A percentile compares a stretch with the other conserved stretches of the same genome.
These are phyloP conservation scores for Polyploca ridens DNA, from an alignment of 2,888 invertebrate species.

Conservation along the genomic window DNA sequence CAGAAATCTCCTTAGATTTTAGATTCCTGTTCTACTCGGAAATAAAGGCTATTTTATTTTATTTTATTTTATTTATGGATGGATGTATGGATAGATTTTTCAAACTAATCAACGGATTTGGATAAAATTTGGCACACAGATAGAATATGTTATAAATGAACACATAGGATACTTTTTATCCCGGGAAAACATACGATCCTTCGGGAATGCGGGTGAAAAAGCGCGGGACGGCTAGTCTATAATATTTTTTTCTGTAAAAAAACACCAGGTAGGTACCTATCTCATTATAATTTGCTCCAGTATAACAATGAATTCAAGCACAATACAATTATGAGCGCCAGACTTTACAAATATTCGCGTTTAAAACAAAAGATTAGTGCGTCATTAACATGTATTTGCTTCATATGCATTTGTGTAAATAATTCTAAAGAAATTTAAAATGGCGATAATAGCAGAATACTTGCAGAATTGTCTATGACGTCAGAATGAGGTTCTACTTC, in stretches of 20 bases:
- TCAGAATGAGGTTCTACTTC: not conserved
- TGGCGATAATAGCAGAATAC: not conserved
- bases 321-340: constrained; percentile 14
- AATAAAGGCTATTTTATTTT: too few species aligned
- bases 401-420: constrained; percentile 5
- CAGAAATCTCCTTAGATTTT: too few species aligned
- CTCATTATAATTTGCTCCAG: not conserved
- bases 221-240: not conserved
- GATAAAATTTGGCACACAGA: too few species aligned
- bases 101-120: too few species aligned
- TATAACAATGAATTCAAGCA: not conserved
- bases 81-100: too few species aligned
- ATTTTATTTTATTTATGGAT: too few species aligned
- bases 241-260: not conserved
- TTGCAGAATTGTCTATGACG: not conserved
- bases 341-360: constrained; percentile 6
- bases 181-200: too few species aligned
- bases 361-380: not conserved
- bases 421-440: not conserved
- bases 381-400: not conserved
- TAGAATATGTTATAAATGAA: too few species aligned
- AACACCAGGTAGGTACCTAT: not conserved
- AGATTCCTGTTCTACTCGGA: too few species aligned
- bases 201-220: too few species aligned
- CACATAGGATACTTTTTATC: too few species aligned